These are phyloP conservation scores for Okapia johnstoni DNA, from an alignment of 2,113 vertebrate genomes.

Conservation along the genomic window DNA sequence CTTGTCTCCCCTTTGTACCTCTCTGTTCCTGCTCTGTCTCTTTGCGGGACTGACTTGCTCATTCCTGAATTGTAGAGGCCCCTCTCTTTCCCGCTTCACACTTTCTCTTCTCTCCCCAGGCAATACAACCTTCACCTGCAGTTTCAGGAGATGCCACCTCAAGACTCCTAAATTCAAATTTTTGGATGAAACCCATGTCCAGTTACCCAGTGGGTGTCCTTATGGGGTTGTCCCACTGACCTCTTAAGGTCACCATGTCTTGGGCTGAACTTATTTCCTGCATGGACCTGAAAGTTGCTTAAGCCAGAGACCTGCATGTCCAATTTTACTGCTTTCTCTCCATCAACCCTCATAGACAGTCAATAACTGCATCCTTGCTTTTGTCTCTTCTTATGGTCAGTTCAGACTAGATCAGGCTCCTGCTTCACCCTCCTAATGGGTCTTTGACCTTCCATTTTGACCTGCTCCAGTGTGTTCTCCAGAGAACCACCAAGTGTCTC, in stretches of 20 bases:
- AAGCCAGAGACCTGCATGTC: neutral
- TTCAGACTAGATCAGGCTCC: neutral
- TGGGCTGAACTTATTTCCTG: neutral
- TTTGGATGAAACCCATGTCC: neutral
- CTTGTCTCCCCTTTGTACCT: neutral
- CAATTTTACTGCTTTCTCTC: neutral
- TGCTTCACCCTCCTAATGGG: neutral
- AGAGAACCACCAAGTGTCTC: neutral
- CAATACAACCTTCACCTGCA: neutral
- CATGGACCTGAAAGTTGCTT: neutral
- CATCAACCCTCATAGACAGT: neutral
- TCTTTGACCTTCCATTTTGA: neutral
- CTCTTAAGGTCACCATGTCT: neutral
- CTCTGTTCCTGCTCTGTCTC: neutral
- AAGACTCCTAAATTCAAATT: neutral
- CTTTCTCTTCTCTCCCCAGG: neutral
- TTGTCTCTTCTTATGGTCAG: neutral
- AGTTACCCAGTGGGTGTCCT: neutral
- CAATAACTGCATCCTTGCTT: neutral
- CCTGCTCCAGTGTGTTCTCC: neutral
- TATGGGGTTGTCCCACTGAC: neutral
- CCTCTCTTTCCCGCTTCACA: neutral
- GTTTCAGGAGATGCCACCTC: neutral
- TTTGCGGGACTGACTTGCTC: too few species aligned
- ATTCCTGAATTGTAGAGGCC: neutral